Evolutionary conservation across 2,888 invertebrate species (phyloP), one percentile per base, ranked within the genome.

Genomic region (Acrobasis repandana): DNA sequence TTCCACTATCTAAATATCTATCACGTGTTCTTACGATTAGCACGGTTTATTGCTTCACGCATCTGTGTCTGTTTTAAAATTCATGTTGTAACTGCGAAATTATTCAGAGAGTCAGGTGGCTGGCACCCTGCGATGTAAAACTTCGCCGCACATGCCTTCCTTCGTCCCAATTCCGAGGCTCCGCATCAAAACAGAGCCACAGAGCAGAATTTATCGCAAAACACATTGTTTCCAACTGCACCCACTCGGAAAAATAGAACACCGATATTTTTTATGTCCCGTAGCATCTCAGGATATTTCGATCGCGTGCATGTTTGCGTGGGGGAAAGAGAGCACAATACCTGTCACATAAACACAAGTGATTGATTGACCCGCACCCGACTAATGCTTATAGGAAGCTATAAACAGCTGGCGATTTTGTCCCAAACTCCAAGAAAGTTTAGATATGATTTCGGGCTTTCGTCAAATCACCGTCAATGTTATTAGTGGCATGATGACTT

Each of bases 351-450:
- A 90, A 90, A 88, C 83, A 85, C 79, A 67, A 73, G 84, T 90
- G 90, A 91, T 91, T 88, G 90, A 91, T 91, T 85, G 88, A 81
- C 88, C 89, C 87, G 86, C 88, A 90, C 83, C 79, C 84, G 70
- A 80, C 86, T 86, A 85, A 87, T 88, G 88, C 77, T 82, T 76
- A 81, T 83, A 85, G 86, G 86, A 87, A 88, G 82, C 83, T 78
- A 87, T 90, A 88, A 90, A 89, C 90, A 90, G 88, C 88, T 89
- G 90, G 76, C 79, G 72, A 80, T 79, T 76, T 76, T 74, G 76
- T 77, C 73, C 60, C 69, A 74, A 74, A 77, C 73, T 74, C 72
- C 66, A 73, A 73, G 72, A 70, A 71, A 70, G 63, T 71, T 66
- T 65, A 58, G 65, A 59, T 64, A 70, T 65, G 67, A 70, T 65